Base-by-base conservation (phyloP, 2,113 vertebrate genomes). In the Nycticryphes semicollaris region DNA sequence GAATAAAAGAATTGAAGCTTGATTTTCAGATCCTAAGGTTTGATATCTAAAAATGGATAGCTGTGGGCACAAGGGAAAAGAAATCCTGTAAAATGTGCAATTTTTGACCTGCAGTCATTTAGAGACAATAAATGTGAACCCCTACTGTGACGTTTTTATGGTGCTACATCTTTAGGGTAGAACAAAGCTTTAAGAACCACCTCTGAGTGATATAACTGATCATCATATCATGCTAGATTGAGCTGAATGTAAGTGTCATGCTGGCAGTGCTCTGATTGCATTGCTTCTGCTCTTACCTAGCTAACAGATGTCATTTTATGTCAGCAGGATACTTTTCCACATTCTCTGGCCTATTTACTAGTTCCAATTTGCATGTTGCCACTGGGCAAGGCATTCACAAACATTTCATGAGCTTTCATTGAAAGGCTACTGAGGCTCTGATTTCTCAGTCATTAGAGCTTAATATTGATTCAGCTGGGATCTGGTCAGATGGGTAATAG, bases 271-370 rank as follows among this genome's bases (percentile, higher is more conserved):
- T 92, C 69, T 92, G 73, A 91, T 75, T 94, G 50, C 67, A 59
- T 27, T 80, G 33, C 23, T 59, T 91, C 63, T 95, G 45, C 87
- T 90, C 75, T 85, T 54, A 92, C 89, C 79, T 92, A 30, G 30
- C 37, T 85, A 96, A 63, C 51, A 96, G 81, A 92, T 92, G 78
- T 47, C 48, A 48, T 88, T 94, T 97, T 50, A 72, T 90, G n/a
- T 74, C 92, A 94, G 84, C 77, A 85, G 95, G 92, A 93, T 68
- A 57, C 35, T 89, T 95, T 76, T 51, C 22, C 77, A 84, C 84
- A 77, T 93, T 66, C 69, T 84, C 62, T 90, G 95, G 28, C 54
- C 89, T 84, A 51, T 96, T 95, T 91, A 15, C 87, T 87, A 22
- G 28, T 51, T 87, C 37, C 50, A 89, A 75, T 89, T 89, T 92